Evolutionary conservation across 1,140 invertebrate species (phyloP).

Genomic region (Lerema accius): DNA sequence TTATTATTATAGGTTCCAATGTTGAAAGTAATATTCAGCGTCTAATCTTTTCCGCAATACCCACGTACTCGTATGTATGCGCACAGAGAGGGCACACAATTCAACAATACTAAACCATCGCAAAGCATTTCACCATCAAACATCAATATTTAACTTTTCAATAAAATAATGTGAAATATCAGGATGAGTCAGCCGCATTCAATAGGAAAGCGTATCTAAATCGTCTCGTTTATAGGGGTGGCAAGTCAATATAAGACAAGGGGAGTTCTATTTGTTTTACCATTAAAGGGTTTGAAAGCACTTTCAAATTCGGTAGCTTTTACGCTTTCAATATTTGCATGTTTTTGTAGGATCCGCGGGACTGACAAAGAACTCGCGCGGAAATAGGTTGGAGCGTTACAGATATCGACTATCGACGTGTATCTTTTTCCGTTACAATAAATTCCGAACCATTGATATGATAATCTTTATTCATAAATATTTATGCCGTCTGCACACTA

Average conservation of each 20-base stretch:
- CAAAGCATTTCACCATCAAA: neutral
- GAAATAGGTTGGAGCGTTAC: neutral
- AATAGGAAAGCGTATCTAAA: neutral
- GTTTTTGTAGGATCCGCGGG: conserved; percentile 41
- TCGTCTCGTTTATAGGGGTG: conserved; percentile 8
- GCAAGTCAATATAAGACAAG: conserved; percentile 43
- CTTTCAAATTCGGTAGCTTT: conserved; percentile 46
- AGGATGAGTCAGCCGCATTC: neutral
- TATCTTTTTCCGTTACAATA: no score
- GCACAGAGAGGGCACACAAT: no score
- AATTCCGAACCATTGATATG: no score
- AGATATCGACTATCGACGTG: neutral
- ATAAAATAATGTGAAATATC: neutral
- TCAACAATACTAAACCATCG: neutral
- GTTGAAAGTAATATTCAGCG: no score
- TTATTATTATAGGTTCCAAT: no score
- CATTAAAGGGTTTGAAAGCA: conserved; percentile 42
- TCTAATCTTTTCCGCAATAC: no score
- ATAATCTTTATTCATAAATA: no score
- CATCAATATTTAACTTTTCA: neutral
- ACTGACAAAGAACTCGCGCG: conserved; percentile 23
- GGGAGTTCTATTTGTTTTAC: conserved; percentile 41
- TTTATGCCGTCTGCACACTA: no score
- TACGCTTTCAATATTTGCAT: conserved; percentile 39
- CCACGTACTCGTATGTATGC: no score